These are phyloP conservation scores for Botia almorhae DNA, from an alignment of 2,797 vertebrate genomes.

Conservation along the genomic window DNA sequence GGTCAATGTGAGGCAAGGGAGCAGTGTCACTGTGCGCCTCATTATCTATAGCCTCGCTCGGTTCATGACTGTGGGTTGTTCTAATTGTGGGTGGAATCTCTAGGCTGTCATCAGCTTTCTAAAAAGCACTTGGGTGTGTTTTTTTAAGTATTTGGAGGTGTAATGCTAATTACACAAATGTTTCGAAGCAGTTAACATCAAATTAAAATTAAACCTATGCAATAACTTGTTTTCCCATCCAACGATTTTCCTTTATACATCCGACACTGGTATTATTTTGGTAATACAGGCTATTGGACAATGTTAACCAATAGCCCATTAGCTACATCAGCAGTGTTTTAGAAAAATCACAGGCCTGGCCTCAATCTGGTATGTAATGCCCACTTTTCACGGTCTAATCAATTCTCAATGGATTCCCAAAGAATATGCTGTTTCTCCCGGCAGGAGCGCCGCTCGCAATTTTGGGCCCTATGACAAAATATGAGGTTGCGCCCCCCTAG, in stretches of 20 bases:
- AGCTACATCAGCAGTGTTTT: neutral
- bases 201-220: neutral
- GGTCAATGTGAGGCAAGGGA: conserved; percentile 25
- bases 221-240: neutral
- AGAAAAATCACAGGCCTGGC: neutral
- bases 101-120: conserved; percentile 28
- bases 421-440: no score
- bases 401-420: no score
- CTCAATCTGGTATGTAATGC: neutral
- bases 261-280: neutral
- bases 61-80: conserved; percentile 23
- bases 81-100: conserved; percentile 23
- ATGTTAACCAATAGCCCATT: neutral
- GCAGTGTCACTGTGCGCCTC: conserved; percentile 4
- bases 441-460: no score
- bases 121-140: conserved; percentile 15
- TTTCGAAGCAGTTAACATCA: neutral
- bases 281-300: neutral
- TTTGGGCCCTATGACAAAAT: no score
- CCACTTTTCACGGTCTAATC: no score
- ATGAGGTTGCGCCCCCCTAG: no score
- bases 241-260: neutral
- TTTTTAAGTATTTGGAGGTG: conserved; percentile 4
- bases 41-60: conserved; percentile 8
- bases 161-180: neutral